Conservation (phyloP, 1,140 invertebrate species). For the Euwallacea similis region DNA sequence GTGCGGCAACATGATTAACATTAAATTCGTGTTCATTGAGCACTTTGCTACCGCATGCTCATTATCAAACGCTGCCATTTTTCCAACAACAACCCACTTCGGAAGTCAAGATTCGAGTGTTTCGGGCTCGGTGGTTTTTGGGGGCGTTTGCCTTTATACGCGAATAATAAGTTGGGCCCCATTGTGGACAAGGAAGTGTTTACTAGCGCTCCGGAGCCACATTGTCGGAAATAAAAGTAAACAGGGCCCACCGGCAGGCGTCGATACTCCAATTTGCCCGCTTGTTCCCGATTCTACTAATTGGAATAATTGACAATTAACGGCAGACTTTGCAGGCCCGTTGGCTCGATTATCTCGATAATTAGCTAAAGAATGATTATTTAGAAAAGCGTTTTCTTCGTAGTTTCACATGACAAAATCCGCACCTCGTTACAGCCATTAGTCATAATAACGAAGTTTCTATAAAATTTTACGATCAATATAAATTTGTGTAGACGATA, state of each 20-base stretch:
- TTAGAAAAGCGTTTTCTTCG: not conserved
- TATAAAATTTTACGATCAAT: constrained; percentile 12
- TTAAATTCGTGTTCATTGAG: too few relatives aligned
- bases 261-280: constrained; percentile 15
- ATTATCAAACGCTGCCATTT: too few relatives aligned
- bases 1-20: too few relatives aligned
- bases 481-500: constrained; percentile 6
- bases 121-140: too few relatives aligned
- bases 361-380: not conserved
- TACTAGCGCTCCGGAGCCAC: constrained; percentile 19
- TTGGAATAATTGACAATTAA: constrained; percentile 27
- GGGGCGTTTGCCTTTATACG: too few relatives aligned
- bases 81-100: too few relatives aligned
- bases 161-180: not conserved
- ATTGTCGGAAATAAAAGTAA: constrained; percentile 32
- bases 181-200: constrained; percentile 28
- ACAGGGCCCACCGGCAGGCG: constrained; percentile 21
- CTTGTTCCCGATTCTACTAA: constrained; percentile 23
- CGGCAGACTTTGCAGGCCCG: constrained; percentile 2
- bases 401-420: not conserved
- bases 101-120: too few relatives aligned
- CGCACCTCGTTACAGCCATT: not conserved
- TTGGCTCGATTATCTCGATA: not conserved
- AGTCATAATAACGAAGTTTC: constrained; percentile 9
- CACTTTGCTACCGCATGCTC: too few relatives aligned